Conservation (phyloP, 2,888 invertebrate genomes). For the Aspidapion aeneum region DNA sequence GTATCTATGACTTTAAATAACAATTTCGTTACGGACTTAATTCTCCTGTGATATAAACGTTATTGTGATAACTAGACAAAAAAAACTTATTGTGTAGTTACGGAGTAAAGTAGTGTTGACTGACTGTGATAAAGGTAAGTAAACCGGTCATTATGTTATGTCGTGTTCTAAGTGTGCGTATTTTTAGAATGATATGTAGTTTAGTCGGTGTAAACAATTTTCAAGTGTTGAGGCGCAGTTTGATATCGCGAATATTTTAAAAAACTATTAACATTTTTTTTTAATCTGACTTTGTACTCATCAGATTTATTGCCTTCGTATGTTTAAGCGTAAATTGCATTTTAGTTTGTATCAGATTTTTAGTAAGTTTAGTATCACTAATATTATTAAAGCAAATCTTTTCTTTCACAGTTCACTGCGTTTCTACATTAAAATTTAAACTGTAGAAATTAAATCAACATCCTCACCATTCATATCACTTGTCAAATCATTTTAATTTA, state of each 20-base stretch:
- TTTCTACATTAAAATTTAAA: too few species aligned
- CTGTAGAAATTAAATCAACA: too few species aligned
- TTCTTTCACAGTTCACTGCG: too few species aligned
- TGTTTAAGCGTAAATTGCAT: background rate
- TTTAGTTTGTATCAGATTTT: background rate
- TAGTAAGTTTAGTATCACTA: too few species aligned
- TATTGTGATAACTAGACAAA: background rate
- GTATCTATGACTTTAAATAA: background rate
- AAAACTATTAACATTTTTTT: background rate
- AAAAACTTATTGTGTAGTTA: background rate
- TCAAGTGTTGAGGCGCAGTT: background rate
- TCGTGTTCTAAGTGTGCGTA: background rate
- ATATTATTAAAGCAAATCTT: too few species aligned
- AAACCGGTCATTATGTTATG: background rate
- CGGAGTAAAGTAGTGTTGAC: background rate
- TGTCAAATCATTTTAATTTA: too few species aligned
- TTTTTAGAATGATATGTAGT: background rate
- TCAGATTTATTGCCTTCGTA: background rate
- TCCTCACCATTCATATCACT: too few species aligned
- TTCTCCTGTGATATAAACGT: background rate
- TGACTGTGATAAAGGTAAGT: background rate
- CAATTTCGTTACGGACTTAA: background rate
- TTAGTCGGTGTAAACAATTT: background rate
- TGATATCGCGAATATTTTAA: background rate
- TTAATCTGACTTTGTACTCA: background rate